These are phyloP conservation scores for Saccopteryx bilineata DNA, from an alignment of 2,113 vertebrate genomes.

Conservation along the genomic window DNA sequence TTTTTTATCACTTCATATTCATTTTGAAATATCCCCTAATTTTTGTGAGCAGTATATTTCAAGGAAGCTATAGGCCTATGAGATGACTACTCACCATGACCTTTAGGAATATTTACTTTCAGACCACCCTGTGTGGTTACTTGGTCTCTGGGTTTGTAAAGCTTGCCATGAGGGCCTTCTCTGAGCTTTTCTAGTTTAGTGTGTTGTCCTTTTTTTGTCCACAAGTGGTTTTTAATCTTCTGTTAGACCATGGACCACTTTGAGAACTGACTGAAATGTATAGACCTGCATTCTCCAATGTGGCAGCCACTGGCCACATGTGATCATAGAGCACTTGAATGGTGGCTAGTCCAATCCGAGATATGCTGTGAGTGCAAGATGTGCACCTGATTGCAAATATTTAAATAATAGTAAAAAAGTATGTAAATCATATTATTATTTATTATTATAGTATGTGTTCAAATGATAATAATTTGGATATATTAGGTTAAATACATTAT, in stretches of 20 bases:
- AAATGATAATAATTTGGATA: conserved; percentile 1
- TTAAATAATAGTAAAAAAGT: background rate
- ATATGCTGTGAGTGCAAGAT: background rate
- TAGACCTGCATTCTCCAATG: background rate
- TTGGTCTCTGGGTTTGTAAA: background rate
- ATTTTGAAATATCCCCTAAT: too few species aligned
- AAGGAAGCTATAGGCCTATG: background rate
- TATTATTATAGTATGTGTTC: background rate
- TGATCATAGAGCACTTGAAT: background rate
- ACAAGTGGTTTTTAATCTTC: background rate
- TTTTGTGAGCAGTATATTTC: background rate
- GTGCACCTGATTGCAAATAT: background rate
- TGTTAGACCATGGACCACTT: background rate
- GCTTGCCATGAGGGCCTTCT: background rate
- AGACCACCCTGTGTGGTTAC: background rate
- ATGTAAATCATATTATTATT: background rate
- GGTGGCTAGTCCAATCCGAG: background rate
- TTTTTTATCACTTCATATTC: too few species aligned
- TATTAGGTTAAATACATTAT: background rate
- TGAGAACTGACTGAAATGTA: background rate
- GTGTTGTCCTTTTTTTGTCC: background rate
- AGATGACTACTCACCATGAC: background rate
- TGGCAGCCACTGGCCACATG: background rate
- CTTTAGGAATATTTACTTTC: background rate
- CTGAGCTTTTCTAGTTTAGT: background rate